phyloP scores from a whole-genome alignment of 2,113 vertebrate genomes.

The Candoia aspera region DNA sequence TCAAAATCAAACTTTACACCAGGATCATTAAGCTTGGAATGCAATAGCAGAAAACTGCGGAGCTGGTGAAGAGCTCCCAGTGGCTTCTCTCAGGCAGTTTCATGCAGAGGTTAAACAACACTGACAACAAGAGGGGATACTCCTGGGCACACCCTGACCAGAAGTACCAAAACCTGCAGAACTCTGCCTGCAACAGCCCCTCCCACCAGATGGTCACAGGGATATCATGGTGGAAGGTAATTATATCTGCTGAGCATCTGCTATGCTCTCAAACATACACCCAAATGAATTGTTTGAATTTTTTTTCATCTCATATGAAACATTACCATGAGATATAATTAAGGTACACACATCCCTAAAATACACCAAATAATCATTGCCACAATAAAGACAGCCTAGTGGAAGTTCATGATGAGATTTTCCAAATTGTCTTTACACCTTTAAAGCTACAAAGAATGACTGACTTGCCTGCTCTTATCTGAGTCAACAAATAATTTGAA shows the following conservation, averaged over 20 bases:
- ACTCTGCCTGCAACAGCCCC: background rate
- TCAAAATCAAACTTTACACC: background rate
- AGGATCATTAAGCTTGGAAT: background rate
- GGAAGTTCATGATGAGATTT: constrained; percentile 2
- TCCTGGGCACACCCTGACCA: background rate
- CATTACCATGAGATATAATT: background rate
- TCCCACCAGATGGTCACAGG: background rate
- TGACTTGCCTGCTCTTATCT: background rate
- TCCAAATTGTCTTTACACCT: background rate
- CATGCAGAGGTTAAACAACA: background rate
- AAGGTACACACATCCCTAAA: background rate
- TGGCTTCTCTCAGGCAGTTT: background rate
- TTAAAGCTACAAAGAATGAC: background rate
- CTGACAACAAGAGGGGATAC: background rate
- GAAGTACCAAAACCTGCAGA: background rate
- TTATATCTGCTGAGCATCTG: background rate
- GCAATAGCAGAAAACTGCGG: background rate
- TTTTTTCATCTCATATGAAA: constrained; percentile 30
- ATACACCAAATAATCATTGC: constrained; percentile 21
- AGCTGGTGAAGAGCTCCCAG: background rate
- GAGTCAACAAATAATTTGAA: background rate
- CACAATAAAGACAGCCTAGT: background rate
- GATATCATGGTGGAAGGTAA: background rate
- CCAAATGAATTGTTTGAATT: constrained; percentile 13
- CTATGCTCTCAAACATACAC: background rate